Base-by-base conservation (phyloP, 1,140 invertebrate species). In the Acyrthosiphon pisum region DNA sequence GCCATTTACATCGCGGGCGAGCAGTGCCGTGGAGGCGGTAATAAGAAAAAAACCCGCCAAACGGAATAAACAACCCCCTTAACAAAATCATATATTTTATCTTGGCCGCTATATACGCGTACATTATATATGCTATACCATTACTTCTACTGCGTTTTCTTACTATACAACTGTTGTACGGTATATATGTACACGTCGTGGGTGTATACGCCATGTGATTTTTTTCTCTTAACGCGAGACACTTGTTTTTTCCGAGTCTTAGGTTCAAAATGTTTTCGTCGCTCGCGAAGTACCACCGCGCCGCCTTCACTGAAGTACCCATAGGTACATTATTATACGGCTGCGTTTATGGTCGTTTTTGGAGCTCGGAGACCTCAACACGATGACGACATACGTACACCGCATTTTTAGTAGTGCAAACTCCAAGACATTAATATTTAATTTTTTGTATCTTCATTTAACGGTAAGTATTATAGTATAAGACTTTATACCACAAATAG, bases 1-100 rank as follows among this genome's bases (percentile, higher is more conserved):
- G 76, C 90, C 46, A 92, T 92, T 92, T 92, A 92, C 68, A 92
- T 92, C n/a, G 9, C 26, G 20, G 14, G 14, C 6, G 37, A 88
- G 23, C 0, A 30, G 60, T 8, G 30, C 14, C 6, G 30, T 14
- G 14, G 60, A n/a, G 30, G 50, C 0, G 50, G 22, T 14, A n/a
- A 68, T 14, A 14, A n/a, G 30, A 68, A 76, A 68, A 56, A 30
- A 76, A 76, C n/a, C 60, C 60, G 22, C 30, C 60, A 76, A 76
- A 76, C 60, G n/a, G 60, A 76, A 76, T 76, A n/a, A 53, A 56
- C n/a, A 37, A 89, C 35, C 11, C 30, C n/a, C 48, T 53, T 89
- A 48, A 76, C 60, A 76, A 76, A 76, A 76, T 76, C 60, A 76
- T n/a, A 76, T 76, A 76, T 76, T 76, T 76, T 76, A 76, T 76